Base-by-base conservation (phyloP, 2,797 vertebrate species). In the Cuculus canorus region DNA sequence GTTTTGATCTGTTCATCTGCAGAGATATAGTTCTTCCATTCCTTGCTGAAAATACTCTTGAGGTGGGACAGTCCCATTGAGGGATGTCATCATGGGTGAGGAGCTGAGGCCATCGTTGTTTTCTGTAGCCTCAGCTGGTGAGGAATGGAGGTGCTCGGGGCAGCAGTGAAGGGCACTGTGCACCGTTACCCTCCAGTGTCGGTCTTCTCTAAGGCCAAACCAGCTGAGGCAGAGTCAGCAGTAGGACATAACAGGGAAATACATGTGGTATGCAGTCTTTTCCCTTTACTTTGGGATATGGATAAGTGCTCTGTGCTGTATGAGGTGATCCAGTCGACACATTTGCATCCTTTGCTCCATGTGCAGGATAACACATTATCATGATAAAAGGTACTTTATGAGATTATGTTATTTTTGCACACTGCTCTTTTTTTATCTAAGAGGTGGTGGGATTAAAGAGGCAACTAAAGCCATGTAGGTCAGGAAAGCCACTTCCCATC, bases 281-380 rank as follows among this genome's bases (percentile, higher is more conserved):
- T 87, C 48, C 15, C 57, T 75, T 85, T 10, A 6, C 13, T 78
- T 23, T 27, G 69, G 35, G 28, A 14, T 83, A 72, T 69, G 60
- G 28, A 2, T 73, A 43, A 56, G 24, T 66, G 28, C 13, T 47
- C 60, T 70, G 25, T 69, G 73, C 54, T 61, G 18, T 61, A 5
- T 6, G 4, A 81, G 25, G 33, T 69, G 47, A 54, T 63, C 17
- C 17, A 9, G 48, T 22, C 5, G 16, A 28, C 28, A 45, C 7
- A 39, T 80, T 82, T 86, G 6, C 47, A 39, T 82, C 25, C 32
- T 81, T 90, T 81, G 33, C 47, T 14, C 15, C 1, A 0, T 30
- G 25, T 0, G 0, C 24, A 60, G 53, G 16, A 9, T 63, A 35
- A 48, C n/a, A 32, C 17, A 6, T 43, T 52, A 17, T 23, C 0